phyloP scores from a whole-genome alignment of 2,113 vertebrate genomes.

The Sebastes fasciatus region DNA sequence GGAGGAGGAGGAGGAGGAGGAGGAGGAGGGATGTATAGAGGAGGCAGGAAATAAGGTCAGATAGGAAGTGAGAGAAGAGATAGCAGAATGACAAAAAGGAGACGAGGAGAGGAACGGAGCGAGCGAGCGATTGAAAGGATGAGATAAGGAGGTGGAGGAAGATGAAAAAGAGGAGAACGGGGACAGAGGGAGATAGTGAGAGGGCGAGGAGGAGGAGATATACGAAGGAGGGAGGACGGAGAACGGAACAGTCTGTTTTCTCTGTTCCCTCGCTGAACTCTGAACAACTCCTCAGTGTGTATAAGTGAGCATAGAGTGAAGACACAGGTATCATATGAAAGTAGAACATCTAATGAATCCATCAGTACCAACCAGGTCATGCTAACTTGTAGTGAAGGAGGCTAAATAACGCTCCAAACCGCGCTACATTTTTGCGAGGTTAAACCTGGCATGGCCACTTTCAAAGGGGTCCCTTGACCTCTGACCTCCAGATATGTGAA shows the following conservation, averaged over 20 bases:
- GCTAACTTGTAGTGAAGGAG: too few species aligned
- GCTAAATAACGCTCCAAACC: too few species aligned
- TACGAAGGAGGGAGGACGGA: not conserved
- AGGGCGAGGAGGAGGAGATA: constrained; percentile 26
- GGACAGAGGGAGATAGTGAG: constrained; percentile 50
- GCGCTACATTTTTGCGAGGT: too few species aligned
- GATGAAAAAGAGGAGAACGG: constrained; percentile 48
- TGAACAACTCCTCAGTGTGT: not conserved
- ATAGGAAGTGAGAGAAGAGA: constrained; percentile 40
- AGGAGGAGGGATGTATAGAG: constrained; percentile 2
- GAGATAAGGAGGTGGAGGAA: constrained; percentile 49
- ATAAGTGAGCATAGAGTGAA: not conserved
- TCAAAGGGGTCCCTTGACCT: too few species aligned
- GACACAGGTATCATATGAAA: too few species aligned
- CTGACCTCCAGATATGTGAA: too few species aligned
- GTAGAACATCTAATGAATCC: too few species aligned
- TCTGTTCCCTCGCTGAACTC: constrained; percentile 10
- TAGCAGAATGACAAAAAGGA: constrained; percentile 41
- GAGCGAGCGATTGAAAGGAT: constrained; percentile 37
- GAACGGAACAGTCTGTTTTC: constrained; percentile 39
- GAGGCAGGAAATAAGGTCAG: constrained; percentile 35
- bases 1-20: too few species aligned
- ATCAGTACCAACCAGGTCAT: too few species aligned
- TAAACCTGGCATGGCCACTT: too few species aligned
- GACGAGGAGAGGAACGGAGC: constrained; percentile 29